Base-by-base conservation (phyloP, 2,888 invertebrate genomes). In the Synanthedon vespiformis region DNA sequence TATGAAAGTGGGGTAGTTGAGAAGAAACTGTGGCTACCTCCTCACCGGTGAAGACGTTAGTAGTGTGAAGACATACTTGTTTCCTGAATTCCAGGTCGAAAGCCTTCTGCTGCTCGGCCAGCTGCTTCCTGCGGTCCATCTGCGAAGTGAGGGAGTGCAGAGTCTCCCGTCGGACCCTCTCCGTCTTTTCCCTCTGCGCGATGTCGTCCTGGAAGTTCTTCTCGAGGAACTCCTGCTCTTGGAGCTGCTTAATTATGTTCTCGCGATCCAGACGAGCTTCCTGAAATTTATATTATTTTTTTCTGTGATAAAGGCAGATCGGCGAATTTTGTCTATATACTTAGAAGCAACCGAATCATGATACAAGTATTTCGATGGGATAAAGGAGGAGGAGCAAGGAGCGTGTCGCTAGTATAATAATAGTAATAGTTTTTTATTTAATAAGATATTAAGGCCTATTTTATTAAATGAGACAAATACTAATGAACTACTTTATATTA, bases 221-320 rank as follows among this genome's bases (percentile, higher is more conserved):
- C 67, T 89, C 89, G 14, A 88, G 59, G 11, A 67, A 68, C 60
- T 89, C 89, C 61, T 89, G 88, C 55, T 89, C 84, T 66, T 86
- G 79, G 0, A 89, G 72, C 4, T 75, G 65, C 53, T 76, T 79
- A 41, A 89, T 79, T 5, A 88, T 65, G 56, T 88, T 73, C 13
- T 75, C 74, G 3, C 89, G 74, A 55, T 89, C 86, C 54, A 60
- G 62, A 0, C 67, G 67, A 0, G 57, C 68, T 0, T 70, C 78
- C 85, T 86, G 65, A 0, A 61, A 60, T 34, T 34, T 34, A 34
- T 3, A 34, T 18, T 44, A 8, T n/a, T 4, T 40, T 10, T 34
- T 34, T 34, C 8, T 34, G 10, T 34, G 34, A 34, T 34, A 34
- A 34, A 27, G 27, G 27, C 8, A 8, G 27, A 27, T 6, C 5